Conservation (phyloP, 2,888 invertebrate genomes). For the Aplocera efformata region DNA sequence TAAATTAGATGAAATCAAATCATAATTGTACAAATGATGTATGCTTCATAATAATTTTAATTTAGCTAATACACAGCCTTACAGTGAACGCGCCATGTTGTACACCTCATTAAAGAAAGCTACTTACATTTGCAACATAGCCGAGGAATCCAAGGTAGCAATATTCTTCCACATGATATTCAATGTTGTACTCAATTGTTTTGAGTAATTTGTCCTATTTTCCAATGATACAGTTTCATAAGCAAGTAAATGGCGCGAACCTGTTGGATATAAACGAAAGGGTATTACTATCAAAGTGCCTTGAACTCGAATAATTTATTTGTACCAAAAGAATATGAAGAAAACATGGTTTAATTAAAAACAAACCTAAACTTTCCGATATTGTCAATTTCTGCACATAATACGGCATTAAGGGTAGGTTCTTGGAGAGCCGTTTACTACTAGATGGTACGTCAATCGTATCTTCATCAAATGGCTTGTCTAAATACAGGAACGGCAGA, state of each 20-base stretch:
- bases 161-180: conserved; percentile 83
- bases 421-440: conserved; percentile 51
- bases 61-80: too few relatives aligned
- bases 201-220: conserved; percentile 67
- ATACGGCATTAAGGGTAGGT: conserved; percentile 57
- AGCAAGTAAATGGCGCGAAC: conserved; percentile 45
- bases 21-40: too few relatives aligned
- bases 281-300: neutral
- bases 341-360: too few relatives aligned
- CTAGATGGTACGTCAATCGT: conserved; percentile 44
- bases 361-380: conserved; percentile 44
- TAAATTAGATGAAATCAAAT: too few relatives aligned
- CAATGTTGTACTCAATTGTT: conserved; percentile 71
- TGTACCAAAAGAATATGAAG: too few relatives aligned
- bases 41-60: too few relatives aligned
- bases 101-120: neutral
- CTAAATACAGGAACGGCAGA: conserved; percentile 45
- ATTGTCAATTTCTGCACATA: conserved; percentile 60
- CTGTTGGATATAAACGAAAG: conserved; percentile 38
- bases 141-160: conserved; percentile 65
- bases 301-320: too few relatives aligned
- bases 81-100: too few relatives aligned
- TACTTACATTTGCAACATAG: conserved; percentile 70
- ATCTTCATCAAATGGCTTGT: conserved; percentile 32
- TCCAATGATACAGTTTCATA: conserved; percentile 74